Conservation (phyloP, 1,140 invertebrate species). For the Papilio machaon region DNA sequence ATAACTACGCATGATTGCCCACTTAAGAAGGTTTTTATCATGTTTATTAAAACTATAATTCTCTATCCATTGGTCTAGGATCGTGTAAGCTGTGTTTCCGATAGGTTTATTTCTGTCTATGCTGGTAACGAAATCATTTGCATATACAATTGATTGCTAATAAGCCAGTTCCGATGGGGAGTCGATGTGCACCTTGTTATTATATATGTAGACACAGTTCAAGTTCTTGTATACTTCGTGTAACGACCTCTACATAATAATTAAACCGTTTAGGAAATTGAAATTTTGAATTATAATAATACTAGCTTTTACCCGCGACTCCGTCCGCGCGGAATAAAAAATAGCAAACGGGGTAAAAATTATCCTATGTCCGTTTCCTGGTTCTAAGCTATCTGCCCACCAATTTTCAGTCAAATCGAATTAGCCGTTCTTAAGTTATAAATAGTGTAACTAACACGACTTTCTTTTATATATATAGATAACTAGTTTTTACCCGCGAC, state of each 20-base stretch:
- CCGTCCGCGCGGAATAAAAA: too few relatives aligned
- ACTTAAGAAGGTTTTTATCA: constrained; percentile 8
- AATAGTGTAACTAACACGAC: too few relatives aligned
- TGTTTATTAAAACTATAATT: constrained; percentile 28
- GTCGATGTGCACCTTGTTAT: constrained; percentile 20
- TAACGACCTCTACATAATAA: constrained; percentile 11
- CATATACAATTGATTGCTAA: constrained; percentile 35
- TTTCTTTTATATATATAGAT: too few relatives aligned
- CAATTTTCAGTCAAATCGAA: too few relatives aligned
- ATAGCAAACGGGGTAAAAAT: too few relatives aligned
- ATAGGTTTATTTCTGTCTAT: constrained; percentile 9
- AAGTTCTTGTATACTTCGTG: constrained; percentile 18
- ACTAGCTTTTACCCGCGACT: too few relatives aligned
- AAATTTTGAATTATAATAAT: not conserved
- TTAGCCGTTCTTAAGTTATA: too few relatives aligned
- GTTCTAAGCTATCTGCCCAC: too few relatives aligned
- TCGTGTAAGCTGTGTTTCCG: not conserved
- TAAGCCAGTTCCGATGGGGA: constrained; percentile 10
- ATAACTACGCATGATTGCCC: constrained; percentile 17
- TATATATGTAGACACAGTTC: not conserved
- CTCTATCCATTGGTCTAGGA: not conserved
- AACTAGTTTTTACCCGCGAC: too few relatives aligned
- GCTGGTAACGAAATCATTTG: constrained; percentile 1
- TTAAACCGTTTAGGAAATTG: not conserved
- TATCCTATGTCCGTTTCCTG: too few relatives aligned